Percentiles rank a stretch among this genome's conserved stretches.
These are phyloP conservation scores for Barnardius zonarius DNA, from an alignment of 2,113 vertebrate species.

Conservation along the genomic window DNA sequence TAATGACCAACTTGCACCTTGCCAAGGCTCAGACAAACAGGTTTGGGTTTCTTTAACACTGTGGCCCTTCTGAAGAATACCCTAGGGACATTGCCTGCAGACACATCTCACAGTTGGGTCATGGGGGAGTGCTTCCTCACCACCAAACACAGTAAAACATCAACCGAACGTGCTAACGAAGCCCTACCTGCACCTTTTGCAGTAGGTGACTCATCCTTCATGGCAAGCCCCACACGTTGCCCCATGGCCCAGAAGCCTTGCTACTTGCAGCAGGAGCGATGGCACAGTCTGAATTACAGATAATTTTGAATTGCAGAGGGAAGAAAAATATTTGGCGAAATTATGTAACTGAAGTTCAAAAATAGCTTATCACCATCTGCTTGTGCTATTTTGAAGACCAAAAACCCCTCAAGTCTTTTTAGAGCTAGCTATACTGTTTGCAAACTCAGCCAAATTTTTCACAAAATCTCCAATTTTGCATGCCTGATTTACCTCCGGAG, in stretches of 20 bases:
- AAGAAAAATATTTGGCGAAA: slow-evolving; percentile 57
- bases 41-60: not conserved
- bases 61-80: not conserved
- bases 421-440: slow-evolving; percentile 53
- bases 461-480: not conserved
- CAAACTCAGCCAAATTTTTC: slow-evolving; percentile 46
- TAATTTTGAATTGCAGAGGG: not conserved
- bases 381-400: slow-evolving; percentile 52
- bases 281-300: not conserved
- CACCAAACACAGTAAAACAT: not conserved
- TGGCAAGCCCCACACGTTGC: not conserved
- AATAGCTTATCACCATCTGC: slow-evolving; percentile 60
- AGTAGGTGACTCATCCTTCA: not conserved
- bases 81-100: not conserved
- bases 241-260: no score
- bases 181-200: not conserved
- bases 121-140: not conserved
- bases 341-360: slow-evolving; percentile 45
- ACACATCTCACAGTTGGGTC: not conserved
- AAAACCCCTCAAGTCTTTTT: slow-evolving; percentile 30
- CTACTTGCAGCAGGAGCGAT: not conserved
- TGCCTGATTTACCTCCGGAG: slow-evolving; percentile 2
- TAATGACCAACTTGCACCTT: not conserved
- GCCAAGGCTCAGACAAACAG: not conserved
- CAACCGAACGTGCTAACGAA: not conserved